phyloP scores from a whole-genome alignment of 2,797 vertebrate genomes.

The Sebastes minor region DNA sequence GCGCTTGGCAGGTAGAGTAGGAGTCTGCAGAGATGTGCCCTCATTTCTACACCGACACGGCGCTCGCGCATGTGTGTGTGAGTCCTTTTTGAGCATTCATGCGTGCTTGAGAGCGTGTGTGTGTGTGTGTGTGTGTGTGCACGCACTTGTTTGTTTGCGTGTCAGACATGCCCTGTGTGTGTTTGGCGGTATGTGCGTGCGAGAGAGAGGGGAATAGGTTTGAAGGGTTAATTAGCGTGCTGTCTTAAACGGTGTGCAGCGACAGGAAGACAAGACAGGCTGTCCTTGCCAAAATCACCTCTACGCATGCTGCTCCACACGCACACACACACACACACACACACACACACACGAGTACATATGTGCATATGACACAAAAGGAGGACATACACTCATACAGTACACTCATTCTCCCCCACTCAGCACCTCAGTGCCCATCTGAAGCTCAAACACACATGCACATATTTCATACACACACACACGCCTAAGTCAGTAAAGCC shows the following conservation, averaged over 20 bases:
- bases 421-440: constrained; percentile 49
- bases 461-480: constrained; percentile 13
- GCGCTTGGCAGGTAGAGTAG: constrained; percentile 78
- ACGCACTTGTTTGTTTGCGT: constrained; percentile 31
- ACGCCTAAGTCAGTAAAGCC: constrained; percentile 73
- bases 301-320: constrained; percentile 49
- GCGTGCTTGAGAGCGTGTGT: constrained; percentile 37
- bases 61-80: constrained; percentile 5
- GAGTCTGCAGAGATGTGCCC: constrained; percentile 80
- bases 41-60: constrained; percentile 68
- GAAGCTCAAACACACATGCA: constrained; percentile 3
- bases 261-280: constrained; percentile 73
- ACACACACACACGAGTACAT: constrained; percentile 1
- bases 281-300: constrained; percentile 79
- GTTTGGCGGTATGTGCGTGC: not conserved
- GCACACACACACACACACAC: not conserved
- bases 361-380: constrained; percentile 19
- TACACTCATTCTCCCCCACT: constrained; percentile 42
- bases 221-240: constrained; percentile 80
- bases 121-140: constrained; percentile 6
- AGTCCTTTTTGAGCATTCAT: constrained; percentile 57
- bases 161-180: constrained; percentile 40
- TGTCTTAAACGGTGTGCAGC: constrained; percentile 76
- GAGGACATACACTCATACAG: constrained; percentile 28
- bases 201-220: constrained; percentile 47